Conservation (phyloP, 2,797 vertebrate genomes). For the Rhabdophis nuchalis region DNA sequence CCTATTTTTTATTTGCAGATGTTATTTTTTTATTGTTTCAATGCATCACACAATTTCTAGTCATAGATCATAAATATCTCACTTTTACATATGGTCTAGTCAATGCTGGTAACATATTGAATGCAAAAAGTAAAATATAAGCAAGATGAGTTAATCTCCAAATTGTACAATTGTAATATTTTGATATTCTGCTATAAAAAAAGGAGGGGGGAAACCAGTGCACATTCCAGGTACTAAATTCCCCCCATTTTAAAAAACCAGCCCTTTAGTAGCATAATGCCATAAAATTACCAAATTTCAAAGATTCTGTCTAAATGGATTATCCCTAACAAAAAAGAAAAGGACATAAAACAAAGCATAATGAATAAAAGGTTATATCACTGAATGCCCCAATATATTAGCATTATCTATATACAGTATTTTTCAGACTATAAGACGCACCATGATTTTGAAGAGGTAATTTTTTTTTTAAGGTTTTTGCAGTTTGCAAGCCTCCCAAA, state of each 20-base stretch:
- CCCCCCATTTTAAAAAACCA: not conserved
- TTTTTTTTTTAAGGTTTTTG: no score
- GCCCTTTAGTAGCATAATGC: not conserved
- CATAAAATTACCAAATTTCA: no score
- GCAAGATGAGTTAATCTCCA: not conserved
- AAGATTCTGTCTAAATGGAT: not conserved
- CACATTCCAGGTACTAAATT: not conserved
- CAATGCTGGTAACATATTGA: not conserved
- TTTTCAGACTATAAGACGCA: no score
- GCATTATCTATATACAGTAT: not conserved
- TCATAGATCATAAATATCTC: not conserved
- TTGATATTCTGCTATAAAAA: not conserved
- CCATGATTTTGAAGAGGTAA: no score
- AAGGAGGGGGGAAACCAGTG: accelerated
- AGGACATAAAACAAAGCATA: not conserved
- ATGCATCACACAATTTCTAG: not conserved
- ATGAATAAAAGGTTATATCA: not conserved
- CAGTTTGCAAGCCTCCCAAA: no score
- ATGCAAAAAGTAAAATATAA: not conserved
- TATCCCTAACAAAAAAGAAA: not conserved
- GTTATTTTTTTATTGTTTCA: not conserved
- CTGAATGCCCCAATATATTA: not conserved
- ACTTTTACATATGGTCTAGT: not conserved
- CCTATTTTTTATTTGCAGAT: not conserved
- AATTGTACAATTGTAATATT: not conserved